These are phyloP conservation scores for honey bee (Apis mellifera) DNA, from an alignment of 1,140 invertebrate genomes.

Conservation along the genomic window DNA sequence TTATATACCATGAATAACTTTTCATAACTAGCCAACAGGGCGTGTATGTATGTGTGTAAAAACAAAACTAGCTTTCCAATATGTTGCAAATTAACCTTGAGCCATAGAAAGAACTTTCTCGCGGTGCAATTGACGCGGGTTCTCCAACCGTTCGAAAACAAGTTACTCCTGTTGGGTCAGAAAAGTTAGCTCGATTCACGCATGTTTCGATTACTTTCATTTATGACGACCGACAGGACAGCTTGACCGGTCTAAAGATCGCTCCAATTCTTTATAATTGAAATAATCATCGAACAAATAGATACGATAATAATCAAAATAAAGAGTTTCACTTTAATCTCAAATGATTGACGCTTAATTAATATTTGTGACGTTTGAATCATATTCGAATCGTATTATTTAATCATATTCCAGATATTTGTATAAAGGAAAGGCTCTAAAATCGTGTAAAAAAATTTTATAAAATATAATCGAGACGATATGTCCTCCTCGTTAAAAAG, in stretches of 20 bases:
- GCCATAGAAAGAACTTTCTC: slow-evolving; percentile 37
- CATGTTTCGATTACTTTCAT: neutral
- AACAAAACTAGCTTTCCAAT: slow-evolving; percentile 32
- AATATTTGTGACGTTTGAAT: neutral
- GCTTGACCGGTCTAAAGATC: neutral
- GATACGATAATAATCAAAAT: too few species aligned
- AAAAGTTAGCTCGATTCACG: slow-evolving; percentile 8
- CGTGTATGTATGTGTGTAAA: neutral
- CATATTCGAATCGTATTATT: too few species aligned
- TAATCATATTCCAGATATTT: neutral
- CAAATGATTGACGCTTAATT: neutral
- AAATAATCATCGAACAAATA: neutral
- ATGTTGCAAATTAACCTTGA: slow-evolving; percentile 42
- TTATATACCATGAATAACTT: neutral
- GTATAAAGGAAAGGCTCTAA: neutral
- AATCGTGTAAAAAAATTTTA: neutral
- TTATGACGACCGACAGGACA: neutral
- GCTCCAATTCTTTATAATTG: neutral
- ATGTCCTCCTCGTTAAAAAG: neutral
- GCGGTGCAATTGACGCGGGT: neutral
- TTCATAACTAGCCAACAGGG: neutral
- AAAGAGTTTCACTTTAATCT: neutral
- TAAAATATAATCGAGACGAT: too few species aligned
- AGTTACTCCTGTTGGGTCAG: neutral
- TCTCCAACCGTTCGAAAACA: neutral